phyloP scores from a whole-genome alignment of 2,797 vertebrate species.

The Kryptopterus vitreolus region DNA sequence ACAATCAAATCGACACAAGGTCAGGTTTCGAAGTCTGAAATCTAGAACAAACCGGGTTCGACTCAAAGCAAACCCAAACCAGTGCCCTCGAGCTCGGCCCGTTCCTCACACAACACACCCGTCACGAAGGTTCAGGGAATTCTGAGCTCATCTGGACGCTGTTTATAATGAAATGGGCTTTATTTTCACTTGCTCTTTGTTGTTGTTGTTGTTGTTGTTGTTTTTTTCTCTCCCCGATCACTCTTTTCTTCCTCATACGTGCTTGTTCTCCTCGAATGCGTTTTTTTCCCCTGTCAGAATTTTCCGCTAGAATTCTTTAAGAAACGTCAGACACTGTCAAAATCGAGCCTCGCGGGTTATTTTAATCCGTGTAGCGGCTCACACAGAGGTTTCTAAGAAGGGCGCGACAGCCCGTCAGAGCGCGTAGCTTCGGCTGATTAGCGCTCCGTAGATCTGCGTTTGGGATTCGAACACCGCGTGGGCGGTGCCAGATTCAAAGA shows the following conservation, averaged over 20 bases:
- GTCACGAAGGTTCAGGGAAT: neutral
- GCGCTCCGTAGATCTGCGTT: too few relatives aligned
- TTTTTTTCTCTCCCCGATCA: neutral
- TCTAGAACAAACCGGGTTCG: neutral
- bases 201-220: neutral
- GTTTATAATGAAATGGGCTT: neutral
- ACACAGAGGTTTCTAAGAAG: neutral
- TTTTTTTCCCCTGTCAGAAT: slow-evolving; percentile 12
- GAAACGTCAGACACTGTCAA: slow-evolving; percentile 20
- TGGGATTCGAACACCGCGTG: neutral
- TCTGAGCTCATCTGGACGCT: neutral
- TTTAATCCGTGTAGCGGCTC: slow-evolving; percentile 1
- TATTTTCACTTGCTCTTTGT: neutral
- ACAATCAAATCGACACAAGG: neutral
- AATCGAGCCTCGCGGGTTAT: slow-evolving; percentile 17
- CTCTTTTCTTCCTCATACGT: neutral
- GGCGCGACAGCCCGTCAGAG: neutral
- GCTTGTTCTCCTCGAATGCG: too few relatives aligned
- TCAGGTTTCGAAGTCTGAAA: neutral
- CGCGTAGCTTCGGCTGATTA: neutral
- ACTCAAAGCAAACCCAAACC: neutral
- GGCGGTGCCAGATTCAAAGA: too few relatives aligned
- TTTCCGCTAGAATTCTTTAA: neutral
- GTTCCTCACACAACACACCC: too few relatives aligned
- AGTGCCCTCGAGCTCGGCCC: neutral